Base-by-base conservation (phyloP, 2,888 invertebrate genomes). In the Callimorpha dominula region DNA sequence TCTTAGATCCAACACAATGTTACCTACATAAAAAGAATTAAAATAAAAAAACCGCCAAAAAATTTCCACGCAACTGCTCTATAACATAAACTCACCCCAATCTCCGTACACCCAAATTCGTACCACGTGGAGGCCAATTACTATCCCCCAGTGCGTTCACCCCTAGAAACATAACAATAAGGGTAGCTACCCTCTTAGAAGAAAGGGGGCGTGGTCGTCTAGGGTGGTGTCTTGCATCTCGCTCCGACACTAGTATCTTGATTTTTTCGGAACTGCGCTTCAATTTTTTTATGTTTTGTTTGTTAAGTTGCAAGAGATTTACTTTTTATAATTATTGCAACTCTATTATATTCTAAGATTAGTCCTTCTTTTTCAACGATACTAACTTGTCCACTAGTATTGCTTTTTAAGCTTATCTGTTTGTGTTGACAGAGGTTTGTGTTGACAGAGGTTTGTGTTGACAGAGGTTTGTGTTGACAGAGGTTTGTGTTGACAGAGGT, bases 181-280 rank as follows among this genome's bases (percentile, higher is more conserved):
- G 86, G 86, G 88, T 84, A 75, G 74, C 81, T 85, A 83, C 88
- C 85, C 86, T 87, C 86, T 88, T 82, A 84, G 85, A 88, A 92
- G 92, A 92, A 92, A 92, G 89, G 86, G 88, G 92, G 92, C 92
- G 92, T 90, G 92, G 89, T 78, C 66, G 85, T 85, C 85, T 85
- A 85, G 90, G 88, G 89, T 85, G 89, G 88, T 68, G 81, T 86
- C 82, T 83, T 84, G 82, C 87, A 85, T 92, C 92, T 85, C 89
- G 78, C 85, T 92, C 88, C 78, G 63, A 80, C 89, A 42, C 66
- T 40, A 68, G 60, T 76, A 82, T 73, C 71, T 80, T 52, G 17
- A n/a, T 83, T 82, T 77, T 79, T 81, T 78, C 78, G 80, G 76
- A 72, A 77, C 42, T 64, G 78, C 78, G 81, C 84, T 82, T 84